A percentile compares a stretch with the other conserved stretches of the same genome.
phyloP scores from a whole-genome alignment of 2,113 vertebrate genomes.

The Neolamprologus devosi region DNA sequence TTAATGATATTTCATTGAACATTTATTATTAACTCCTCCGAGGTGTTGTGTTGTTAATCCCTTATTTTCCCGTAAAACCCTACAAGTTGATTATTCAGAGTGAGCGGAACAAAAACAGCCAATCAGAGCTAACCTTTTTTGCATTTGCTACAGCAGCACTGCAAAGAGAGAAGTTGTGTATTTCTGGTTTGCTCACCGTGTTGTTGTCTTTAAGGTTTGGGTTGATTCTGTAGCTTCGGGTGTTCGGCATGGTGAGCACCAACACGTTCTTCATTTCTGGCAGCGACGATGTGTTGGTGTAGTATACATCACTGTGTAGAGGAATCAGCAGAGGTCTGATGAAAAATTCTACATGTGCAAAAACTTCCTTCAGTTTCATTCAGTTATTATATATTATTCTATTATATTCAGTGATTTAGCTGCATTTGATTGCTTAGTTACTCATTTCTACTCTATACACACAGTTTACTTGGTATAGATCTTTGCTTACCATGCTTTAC shows the following conservation, averaged over 20 bases:
- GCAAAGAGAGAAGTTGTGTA: background rate
- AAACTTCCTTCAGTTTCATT: background rate
- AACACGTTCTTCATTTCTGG: constrained; percentile 83
- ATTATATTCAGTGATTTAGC: background rate
- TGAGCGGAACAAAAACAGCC: background rate
- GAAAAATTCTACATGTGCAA: background rate
- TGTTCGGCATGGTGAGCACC: constrained; percentile 79
- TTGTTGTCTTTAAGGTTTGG: background rate
- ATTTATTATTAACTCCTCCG: accelerated
- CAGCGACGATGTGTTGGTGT: constrained; percentile 52
- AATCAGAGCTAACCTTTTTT: background rate
- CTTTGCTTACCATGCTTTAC: background rate
- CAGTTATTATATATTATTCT: background rate
- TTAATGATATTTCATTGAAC: background rate
- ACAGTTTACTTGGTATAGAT: background rate
- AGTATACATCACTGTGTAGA: constrained; percentile 76
- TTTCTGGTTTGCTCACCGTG: constrained; percentile 35
- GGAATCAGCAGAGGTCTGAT: background rate
- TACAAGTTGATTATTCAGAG: background rate
- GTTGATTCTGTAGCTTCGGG: constrained; percentile 57
- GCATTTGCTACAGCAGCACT: background rate
- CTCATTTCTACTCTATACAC: background rate
- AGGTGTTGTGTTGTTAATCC: background rate
- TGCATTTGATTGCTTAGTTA: background rate
- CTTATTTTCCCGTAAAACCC: background rate